phyloP scores from a whole-genome alignment of 1,140 invertebrate genomes.

The Pseudomyrmex dendroicus region DNA sequence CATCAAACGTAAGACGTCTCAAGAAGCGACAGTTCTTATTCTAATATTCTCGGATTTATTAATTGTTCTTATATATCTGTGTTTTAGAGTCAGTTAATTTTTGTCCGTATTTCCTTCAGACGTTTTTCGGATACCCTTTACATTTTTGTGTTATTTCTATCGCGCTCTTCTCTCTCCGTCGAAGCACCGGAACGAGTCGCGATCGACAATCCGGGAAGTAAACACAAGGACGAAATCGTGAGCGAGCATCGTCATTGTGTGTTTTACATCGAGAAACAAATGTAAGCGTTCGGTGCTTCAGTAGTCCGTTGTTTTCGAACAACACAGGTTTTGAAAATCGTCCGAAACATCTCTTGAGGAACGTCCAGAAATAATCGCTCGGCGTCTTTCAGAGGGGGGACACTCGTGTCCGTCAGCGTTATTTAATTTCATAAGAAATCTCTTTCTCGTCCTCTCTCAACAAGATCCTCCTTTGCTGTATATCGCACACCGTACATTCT shows the following conservation, averaged over 20 bases:
- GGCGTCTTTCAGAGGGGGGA: too few species aligned
- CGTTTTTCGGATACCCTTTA: neutral
- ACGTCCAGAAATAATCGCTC: too few species aligned
- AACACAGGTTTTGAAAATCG: too few species aligned
- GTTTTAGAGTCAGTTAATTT: slow-evolving; percentile 16
- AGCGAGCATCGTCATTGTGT: neutral
- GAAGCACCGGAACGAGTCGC: neutral
- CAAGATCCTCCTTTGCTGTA: too few species aligned
- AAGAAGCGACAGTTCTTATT: slow-evolving; percentile 6
- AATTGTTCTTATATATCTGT: neutral
- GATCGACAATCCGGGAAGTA: neutral
- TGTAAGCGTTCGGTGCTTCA: too few species aligned
- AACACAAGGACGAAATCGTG: neutral
- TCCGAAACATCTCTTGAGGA: too few species aligned
- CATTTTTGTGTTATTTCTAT: neutral
- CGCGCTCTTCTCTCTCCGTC: neutral
- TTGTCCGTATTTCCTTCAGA: neutral
- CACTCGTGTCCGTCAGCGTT: too few species aligned
- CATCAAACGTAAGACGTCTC: neutral
- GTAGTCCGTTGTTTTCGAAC: too few species aligned
- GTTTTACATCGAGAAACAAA: too few species aligned
- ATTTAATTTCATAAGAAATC: too few species aligned
- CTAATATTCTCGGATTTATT: neutral
- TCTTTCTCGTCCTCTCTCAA: too few species aligned
- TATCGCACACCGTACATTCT: too few species aligned